These are phyloP conservation scores for Mesoligia furuncula DNA, from an alignment of 2,888 invertebrate species.

Conservation along the genomic window DNA sequence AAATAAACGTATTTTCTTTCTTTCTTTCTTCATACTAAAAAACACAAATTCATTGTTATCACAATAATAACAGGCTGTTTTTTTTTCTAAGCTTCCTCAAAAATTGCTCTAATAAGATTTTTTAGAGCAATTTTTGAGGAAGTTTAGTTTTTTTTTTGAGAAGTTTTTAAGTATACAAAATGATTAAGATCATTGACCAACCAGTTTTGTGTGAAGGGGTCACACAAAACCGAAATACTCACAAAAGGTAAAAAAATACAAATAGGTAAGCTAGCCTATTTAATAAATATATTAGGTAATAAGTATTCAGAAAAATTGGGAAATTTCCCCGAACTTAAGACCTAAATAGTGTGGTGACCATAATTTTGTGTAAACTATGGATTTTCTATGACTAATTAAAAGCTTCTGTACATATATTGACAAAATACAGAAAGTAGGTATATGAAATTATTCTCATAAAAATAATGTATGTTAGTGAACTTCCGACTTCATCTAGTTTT, in stretches of 20 bases:
- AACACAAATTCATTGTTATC: conserved; percentile 3
- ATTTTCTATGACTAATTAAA: background rate
- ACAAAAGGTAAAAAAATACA: background rate
- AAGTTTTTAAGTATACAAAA: too few species aligned
- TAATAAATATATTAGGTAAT: background rate
- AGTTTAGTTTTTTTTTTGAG: too few species aligned
- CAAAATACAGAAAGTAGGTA: background rate
- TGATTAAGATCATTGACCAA: background rate
- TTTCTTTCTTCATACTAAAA: background rate
- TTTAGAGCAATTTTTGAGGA: too few species aligned
- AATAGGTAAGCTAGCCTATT: background rate
- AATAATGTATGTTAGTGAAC: too few species aligned
- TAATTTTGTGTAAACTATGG: background rate
- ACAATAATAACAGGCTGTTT: background rate
- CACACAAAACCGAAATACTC: background rate
- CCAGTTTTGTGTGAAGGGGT: too few species aligned
- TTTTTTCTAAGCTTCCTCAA: background rate
- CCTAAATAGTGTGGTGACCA: background rate
- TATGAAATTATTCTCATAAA: too few species aligned
- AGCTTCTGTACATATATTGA: background rate
- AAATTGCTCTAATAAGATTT: background rate
- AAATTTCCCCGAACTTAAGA: background rate
- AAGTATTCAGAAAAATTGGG: background rate
- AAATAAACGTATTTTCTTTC: too few species aligned
- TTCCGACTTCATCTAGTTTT: too few species aligned